Evolutionary conservation across 2,888 invertebrate species (phyloP).

Genomic region (Spodoptera exigua): DNA sequence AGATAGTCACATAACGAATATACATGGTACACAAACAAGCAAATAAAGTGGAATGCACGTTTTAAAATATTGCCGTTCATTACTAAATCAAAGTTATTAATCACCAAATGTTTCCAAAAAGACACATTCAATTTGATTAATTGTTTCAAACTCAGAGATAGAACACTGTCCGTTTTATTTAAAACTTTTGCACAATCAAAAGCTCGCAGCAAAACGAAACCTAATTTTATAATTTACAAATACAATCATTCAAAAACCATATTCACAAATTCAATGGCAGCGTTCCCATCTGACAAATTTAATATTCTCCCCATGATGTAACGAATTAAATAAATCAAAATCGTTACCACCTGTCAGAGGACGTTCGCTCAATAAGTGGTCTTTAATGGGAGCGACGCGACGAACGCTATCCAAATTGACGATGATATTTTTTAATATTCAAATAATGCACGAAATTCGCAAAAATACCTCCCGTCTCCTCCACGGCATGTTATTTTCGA

Average conservation of each 20-base stretch:
- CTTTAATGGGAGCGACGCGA: conserved; percentile 64
- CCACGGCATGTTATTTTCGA: conserved; percentile 37
- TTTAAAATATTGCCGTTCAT: background rate
- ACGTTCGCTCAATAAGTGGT: conserved; percentile 65
- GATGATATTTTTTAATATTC: conserved; percentile 49
- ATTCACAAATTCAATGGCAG: conserved; percentile 43
- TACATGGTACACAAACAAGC: background rate
- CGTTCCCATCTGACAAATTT: conserved; percentile 62
- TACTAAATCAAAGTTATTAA: background rate
- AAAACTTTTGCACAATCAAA: background rate
- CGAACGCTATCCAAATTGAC: conserved; percentile 60
- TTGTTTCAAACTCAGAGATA: too few relatives aligned
- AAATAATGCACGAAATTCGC: conserved; percentile 49
- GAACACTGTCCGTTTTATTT: background rate
- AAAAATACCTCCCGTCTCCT: conserved; percentile 21
- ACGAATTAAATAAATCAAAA: conserved; percentile 72
- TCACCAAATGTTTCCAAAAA: background rate
- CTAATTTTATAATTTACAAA: background rate
- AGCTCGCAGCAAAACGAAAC: background rate
- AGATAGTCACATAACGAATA: background rate
- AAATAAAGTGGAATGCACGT: background rate
- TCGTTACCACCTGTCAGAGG: conserved; percentile 65
- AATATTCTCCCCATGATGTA: conserved; percentile 64
- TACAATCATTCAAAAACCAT: conserved; percentile 25
- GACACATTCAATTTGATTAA: too few relatives aligned